Percentiles rank a stretch among this genome's conserved stretches.
These are phyloP conservation scores for Otus sunia DNA, from an alignment of 2,113 vertebrate species.

Conservation along the genomic window DNA sequence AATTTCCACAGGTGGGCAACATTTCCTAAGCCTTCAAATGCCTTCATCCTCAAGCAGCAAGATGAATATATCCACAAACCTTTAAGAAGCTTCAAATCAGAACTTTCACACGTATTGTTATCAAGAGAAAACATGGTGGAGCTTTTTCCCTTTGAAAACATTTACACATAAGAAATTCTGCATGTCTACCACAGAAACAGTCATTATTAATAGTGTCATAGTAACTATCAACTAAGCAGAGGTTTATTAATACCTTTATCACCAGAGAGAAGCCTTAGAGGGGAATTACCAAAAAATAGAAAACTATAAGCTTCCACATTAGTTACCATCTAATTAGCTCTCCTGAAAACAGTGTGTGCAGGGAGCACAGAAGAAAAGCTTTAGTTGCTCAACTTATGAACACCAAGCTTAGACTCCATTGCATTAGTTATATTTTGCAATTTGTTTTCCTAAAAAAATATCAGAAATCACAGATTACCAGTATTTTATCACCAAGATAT, in stretches of 20 bases:
- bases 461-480: not conserved
- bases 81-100: not conserved
- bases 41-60: not conserved
- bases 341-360: rapidly evolving
- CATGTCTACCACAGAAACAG: not conserved
- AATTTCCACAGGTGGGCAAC: not conserved
- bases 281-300: not conserved
- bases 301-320: not conserved
- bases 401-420: not conserved
- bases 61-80: not conserved
- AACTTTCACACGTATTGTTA: not conserved
- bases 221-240: not conserved
- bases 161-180: not conserved
- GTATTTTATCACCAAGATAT: not conserved
- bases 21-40: not conserved
- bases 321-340: not conserved
- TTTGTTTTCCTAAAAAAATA: not conserved
- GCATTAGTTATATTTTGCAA: rapidly evolving
- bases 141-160: not conserved
- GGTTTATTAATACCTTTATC: not conserved
- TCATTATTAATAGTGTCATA: not conserved
- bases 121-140: not conserved
- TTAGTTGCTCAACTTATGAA: not conserved
- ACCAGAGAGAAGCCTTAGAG: not conserved
- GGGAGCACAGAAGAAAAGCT: not conserved